phyloP scores from a whole-genome alignment of 2,797 vertebrate species.

The Sitta carolinensis region DNA sequence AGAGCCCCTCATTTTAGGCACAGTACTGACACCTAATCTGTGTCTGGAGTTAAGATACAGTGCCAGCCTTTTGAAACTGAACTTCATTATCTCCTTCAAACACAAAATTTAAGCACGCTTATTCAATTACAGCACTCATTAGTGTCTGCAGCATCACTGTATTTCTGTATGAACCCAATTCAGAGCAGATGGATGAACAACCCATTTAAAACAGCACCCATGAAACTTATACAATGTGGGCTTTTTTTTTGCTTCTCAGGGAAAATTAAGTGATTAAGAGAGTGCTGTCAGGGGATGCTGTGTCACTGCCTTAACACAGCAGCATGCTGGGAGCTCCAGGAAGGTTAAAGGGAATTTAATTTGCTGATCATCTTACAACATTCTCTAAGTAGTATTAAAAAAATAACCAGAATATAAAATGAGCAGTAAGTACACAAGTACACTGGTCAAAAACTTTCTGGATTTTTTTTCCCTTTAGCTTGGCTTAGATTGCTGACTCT shows the following conservation, averaged over 20 bases:
- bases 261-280: background rate
- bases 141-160: background rate
- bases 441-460: background rate
- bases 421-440: background rate
- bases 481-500: background rate
- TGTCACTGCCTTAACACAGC: background rate
- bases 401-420: background rate
- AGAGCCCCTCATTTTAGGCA: background rate
- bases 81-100: background rate
- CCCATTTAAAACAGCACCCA: background rate
- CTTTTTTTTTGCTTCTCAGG: background rate
- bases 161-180: background rate
- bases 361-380: background rate
- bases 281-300: background rate
- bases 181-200: background rate
- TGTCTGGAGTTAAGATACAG: background rate
- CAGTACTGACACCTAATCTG: background rate
- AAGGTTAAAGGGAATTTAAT: background rate
- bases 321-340: background rate
- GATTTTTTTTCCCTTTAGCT: background rate
- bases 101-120: background rate
- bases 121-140: slow-evolving; percentile 2
- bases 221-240: background rate
- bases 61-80: background rate
- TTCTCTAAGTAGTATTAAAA: background rate